Base-by-base conservation (phyloP, 1,140 invertebrate species). In the Lepidotrigona ventralis region DNA sequence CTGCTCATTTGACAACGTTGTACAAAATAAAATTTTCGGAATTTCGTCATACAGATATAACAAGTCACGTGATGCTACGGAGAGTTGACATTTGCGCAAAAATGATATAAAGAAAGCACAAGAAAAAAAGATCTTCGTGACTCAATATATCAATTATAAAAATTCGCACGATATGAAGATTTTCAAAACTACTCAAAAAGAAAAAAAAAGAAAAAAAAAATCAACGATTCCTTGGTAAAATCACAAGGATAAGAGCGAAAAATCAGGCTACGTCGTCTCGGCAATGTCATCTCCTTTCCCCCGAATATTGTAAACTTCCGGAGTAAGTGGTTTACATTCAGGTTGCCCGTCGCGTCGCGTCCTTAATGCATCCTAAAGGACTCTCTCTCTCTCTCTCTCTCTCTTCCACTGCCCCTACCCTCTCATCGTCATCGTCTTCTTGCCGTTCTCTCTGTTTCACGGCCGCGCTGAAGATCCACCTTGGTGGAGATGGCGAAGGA, bases 401-500 rank as follows among this genome's bases (percentile, higher is more conserved):
- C 23, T 58, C 6, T n/a, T n/a, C n/a, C n/a, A n/a, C n/a, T n/a
- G n/a, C n/a, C n/a, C n/a, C n/a, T n/a, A n/a, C 64, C 23, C 19
- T 6, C 21, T n/a, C 19, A 8, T 33, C 1, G 15, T 56, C 56
- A 14, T 33, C 6, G 26, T 29, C 15, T 73, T 78, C 63, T 78
- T 64, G 33, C 51, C 66, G 46, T n/a, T 1, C 11, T 66, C 60
- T 75, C 69, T 64, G 53, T 77, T 80, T 80, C 33, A 53, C 64
- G n/a, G 74, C 58, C 71, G 64, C 63, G 70, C 64, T 87, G 81
- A 87, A 81, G 82, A 85, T 51, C 29, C 39, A 46, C 39, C 39
- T 8, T 46, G 39, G 64, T 23, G 63, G 19, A 79, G 75, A 46
- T 8, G 84, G 70, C n/a, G 70, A 21, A n/a, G 26, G 78, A 19